These are phyloP conservation scores for Puffinus mauretanicus DNA, from an alignment of 2,113 vertebrate genomes.

Conservation along the genomic window DNA sequence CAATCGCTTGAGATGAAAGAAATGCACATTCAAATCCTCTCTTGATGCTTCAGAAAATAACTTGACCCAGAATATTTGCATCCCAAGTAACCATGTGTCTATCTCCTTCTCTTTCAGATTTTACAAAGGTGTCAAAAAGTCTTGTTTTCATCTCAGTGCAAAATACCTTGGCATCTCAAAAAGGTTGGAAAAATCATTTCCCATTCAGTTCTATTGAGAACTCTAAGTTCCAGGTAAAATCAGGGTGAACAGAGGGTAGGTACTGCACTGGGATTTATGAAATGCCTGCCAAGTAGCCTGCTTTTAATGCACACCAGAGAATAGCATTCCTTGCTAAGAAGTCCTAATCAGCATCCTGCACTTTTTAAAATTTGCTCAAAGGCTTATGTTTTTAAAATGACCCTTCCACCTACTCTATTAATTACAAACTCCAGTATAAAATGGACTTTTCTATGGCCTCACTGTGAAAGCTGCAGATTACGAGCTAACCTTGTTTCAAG, in stretches of 20 bases:
- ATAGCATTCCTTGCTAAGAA: slow-evolving; percentile 19
- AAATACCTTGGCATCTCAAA: neutral
- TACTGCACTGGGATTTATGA: neutral
- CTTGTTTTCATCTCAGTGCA: neutral
- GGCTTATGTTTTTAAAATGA: slow-evolving; percentile 42
- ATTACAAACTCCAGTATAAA: slow-evolving; percentile 44
- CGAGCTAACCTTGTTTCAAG: slow-evolving; percentile 8
- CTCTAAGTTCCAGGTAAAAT: slow-evolving; percentile 5
- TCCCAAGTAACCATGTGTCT: neutral
- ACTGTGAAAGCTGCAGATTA: slow-evolving; percentile 24
- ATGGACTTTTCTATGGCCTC: slow-evolving; percentile 10
- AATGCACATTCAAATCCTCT: neutral
- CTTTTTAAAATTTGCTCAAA: slow-evolving; percentile 23
- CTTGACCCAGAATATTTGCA: neutral
- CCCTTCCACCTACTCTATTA: slow-evolving; percentile 54
- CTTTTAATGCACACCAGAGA: slow-evolving; percentile 27
- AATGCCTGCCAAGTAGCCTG: slow-evolving; percentile 7
- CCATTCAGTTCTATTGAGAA: neutral
- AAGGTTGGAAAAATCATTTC: neutral
- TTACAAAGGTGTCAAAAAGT: neutral
- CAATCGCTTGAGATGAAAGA: neutral
- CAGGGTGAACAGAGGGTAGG: neutral
- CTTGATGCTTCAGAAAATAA: neutral
- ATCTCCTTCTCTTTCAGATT: neutral
- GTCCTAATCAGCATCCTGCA: neutral